Conservation (phyloP, 2,888 invertebrate species). For the Rhorus exstirpatorius region DNA sequence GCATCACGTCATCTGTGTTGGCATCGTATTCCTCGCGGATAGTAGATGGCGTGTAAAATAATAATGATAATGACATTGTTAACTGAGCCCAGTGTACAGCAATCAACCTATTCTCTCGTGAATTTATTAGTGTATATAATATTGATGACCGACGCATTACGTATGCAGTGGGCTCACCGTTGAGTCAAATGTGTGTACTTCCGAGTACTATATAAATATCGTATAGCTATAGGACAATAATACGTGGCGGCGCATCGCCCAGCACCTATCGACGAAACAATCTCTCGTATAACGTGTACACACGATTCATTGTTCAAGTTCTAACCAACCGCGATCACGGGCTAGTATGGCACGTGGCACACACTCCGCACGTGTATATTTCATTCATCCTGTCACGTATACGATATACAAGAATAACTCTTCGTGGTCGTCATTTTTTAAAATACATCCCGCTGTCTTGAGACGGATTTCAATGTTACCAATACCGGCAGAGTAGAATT, state of each 20-base stretch:
- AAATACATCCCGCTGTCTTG: neutral
- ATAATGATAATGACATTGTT: slow-evolving; percentile 28
- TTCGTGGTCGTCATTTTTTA: neutral
- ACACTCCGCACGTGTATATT: slow-evolving; percentile 51
- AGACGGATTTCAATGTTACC: neutral
- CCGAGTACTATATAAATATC: slow-evolving; percentile 41
- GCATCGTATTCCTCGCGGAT: no score
- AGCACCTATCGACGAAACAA: slow-evolving; percentile 44
- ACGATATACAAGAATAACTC: neutral
- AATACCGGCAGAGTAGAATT: neutral
- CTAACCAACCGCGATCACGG: slow-evolving; percentile 58
- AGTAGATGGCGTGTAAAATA: no score
- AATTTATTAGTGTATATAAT: slow-evolving; percentile 36
- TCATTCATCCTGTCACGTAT: slow-evolving; percentile 45
- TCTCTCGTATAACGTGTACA: slow-evolving; percentile 49
- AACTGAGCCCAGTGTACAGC: slow-evolving; percentile 6
- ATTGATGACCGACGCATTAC: slow-evolving; percentile 61
- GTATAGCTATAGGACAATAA: slow-evolving; percentile 37
- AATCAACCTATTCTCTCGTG: neutral
- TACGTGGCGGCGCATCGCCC: slow-evolving; percentile 61
- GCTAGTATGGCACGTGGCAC: slow-evolving; percentile 67
- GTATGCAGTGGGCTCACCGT: slow-evolving; percentile 55
- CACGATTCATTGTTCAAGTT: slow-evolving; percentile 55
- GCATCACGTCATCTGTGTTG: no score
- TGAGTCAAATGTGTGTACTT: slow-evolving; percentile 60